A percentile compares a stretch with the other conserved stretches of the same genome.
Evolutionary conservation across 2,797 vertebrate genomes (phyloP).

Genomic region (Cryptoblepharus egeriae): DNA sequence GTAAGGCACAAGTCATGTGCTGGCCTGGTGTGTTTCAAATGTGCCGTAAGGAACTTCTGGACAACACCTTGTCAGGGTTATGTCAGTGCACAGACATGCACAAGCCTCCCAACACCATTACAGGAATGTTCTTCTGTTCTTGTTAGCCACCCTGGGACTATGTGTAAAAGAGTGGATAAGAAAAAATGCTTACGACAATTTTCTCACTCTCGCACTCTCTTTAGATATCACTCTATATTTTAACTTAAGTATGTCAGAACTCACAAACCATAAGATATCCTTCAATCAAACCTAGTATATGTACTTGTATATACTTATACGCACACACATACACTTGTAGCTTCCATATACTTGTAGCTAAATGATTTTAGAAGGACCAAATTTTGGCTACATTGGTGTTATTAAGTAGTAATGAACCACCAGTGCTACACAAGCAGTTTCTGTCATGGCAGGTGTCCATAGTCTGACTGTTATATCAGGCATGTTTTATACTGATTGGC

Average conservation of each 20-base stretch:
- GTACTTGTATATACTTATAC: neutral
- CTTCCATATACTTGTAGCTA: neutral
- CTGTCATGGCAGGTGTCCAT: constrained; percentile 32
- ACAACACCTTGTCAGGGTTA: too few relatives aligned
- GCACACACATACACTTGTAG: too few relatives aligned
- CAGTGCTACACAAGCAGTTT: constrained; percentile 39
- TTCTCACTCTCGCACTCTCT: too few relatives aligned
- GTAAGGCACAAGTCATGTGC: too few relatives aligned
- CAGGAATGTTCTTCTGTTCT: too few relatives aligned
- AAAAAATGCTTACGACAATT: neutral
- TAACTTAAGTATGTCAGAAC: neutral
- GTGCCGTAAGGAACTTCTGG: too few relatives aligned
- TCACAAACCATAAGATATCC: neutral
- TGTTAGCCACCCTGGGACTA: too few relatives aligned
- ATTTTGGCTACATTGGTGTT: neutral
- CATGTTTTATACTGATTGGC: constrained; percentile 25
- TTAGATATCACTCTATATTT: neutral
- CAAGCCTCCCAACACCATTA: too few relatives aligned
- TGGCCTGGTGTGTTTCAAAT: too few relatives aligned
- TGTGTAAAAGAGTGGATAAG: too few relatives aligned
- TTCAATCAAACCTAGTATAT: neutral
- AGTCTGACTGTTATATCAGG: constrained; percentile 40
- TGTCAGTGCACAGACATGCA: too few relatives aligned
- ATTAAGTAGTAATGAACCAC: constrained; percentile 22
- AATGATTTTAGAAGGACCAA: neutral